These are phyloP conservation scores for Romanogobio albipinnatus DNA, from an alignment of 2,113 vertebrate species.

Conservation along the genomic window DNA sequence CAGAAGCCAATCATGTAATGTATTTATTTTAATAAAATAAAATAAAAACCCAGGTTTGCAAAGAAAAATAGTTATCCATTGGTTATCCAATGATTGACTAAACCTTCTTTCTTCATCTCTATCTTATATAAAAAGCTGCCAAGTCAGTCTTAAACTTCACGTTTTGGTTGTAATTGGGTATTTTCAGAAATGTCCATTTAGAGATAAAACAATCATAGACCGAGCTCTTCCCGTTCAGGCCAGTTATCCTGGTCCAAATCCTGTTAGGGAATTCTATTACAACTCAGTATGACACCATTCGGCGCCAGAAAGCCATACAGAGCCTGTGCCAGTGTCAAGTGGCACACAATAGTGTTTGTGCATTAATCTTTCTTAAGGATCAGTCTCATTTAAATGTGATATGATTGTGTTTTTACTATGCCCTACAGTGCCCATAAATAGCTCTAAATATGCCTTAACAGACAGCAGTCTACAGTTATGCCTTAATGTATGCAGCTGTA, in stretches of 20 bases:
- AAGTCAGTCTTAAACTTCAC: background rate
- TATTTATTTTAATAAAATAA: no score
- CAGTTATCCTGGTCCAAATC: background rate
- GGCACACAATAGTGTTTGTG: background rate
- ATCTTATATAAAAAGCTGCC: background rate
- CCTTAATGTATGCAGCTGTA: conserved; percentile 26
- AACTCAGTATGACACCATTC: conserved; percentile 23
- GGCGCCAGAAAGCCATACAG: background rate
- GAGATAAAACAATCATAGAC: background rate
- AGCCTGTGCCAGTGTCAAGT: conserved; percentile 4
- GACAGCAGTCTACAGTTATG: background rate
- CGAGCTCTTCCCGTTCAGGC: conserved; percentile 9
- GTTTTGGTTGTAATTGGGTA: background rate
- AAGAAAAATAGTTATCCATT: background rate
- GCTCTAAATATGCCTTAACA: conserved; percentile 5
- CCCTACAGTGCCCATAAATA: conserved; percentile 15
- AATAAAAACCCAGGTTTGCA: no score
- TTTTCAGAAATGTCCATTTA: conserved; percentile 1
- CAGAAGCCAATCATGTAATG: no score
- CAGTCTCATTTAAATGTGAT: background rate
- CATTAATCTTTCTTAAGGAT: background rate
- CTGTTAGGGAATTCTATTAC: conserved; percentile 22
- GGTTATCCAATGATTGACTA: background rate
- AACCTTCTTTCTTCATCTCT: background rate
- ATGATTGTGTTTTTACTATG: background rate